A percentile compares a stretch with the other conserved stretches of the same genome.
phyloP scores from a whole-genome alignment of 1,140 invertebrate species.

The Drosophila kohkoa region DNA sequence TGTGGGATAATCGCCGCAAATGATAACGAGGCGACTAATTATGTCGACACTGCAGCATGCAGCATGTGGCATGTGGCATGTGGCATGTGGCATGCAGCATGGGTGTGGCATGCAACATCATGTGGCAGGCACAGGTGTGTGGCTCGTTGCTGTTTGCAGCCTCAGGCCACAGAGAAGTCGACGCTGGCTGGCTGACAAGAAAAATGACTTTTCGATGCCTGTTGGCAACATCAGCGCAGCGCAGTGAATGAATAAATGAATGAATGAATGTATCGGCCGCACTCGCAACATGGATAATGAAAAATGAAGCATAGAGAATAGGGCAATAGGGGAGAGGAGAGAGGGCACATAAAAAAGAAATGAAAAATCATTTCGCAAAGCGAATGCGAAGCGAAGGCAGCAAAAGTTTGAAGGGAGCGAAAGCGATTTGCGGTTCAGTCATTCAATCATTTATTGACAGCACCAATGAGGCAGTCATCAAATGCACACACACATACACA shows the following conservation, averaged over 20 bases:
- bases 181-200: constrained; percentile 49
- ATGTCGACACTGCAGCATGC: neutral
- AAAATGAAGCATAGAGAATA: neutral
- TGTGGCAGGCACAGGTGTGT: neutral
- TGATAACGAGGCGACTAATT: constrained; percentile 35
- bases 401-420: neutral
- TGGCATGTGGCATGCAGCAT: neutral
- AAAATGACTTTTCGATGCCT: constrained; percentile 60
- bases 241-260: constrained; percentile 31
- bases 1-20: constrained; percentile 19
- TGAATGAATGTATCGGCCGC: constrained; percentile 54
- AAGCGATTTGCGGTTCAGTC: constrained; percentile 22
- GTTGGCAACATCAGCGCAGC: neutral
- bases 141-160: neutral
- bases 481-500: constrained; percentile 10
- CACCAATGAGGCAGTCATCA: constrained; percentile 43
- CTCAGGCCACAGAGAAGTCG: neutral
- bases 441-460: constrained; percentile 62
- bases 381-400: constrained; percentile 19
- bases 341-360: constrained; percentile 13
- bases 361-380: constrained; percentile 66
- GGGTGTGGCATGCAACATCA: neutral
- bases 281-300: neutral
- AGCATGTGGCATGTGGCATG: too few relatives aligned
- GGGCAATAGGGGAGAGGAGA: neutral